Conservation (phyloP, 2,888 invertebrate species). For the Nemotelus nigrinus region DNA sequence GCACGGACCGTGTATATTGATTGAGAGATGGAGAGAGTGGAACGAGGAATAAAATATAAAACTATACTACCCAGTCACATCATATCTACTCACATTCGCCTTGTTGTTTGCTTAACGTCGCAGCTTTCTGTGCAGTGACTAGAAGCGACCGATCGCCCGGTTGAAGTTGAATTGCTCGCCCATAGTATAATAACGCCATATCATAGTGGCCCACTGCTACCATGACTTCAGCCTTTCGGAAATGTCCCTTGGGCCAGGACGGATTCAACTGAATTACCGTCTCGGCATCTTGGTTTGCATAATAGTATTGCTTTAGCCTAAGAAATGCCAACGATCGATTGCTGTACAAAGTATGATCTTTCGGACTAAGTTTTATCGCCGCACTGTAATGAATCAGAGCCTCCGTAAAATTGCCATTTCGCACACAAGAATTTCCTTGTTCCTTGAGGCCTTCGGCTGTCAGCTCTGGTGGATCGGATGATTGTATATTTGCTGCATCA, state of each 20-base stretch:
- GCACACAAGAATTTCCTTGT: slow-evolving; percentile 80
- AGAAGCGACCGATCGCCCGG: slow-evolving; percentile 73
- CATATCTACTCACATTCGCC: slow-evolving; percentile 66
- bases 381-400: slow-evolving; percentile 83
- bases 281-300: slow-evolving; percentile 81
- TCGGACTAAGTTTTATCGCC: slow-evolving; percentile 78
- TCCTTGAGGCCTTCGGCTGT: slow-evolving; percentile 65
- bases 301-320: slow-evolving; percentile 79
- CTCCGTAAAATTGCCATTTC: slow-evolving; percentile 76
- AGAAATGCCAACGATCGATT: slow-evolving; percentile 84
- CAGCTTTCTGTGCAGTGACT: slow-evolving; percentile 71
- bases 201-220: slow-evolving; percentile 73
- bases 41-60: too few species aligned
- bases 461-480: neutral
- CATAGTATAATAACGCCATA: slow-evolving; percentile 76
- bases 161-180: slow-evolving; percentile 73
- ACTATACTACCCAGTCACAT: neutral
- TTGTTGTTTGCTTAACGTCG: slow-evolving; percentile 70
- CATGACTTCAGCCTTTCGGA: slow-evolving; percentile 77
- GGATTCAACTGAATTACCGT: slow-evolving; percentile 79
- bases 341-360: slow-evolving; percentile 75
- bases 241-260: slow-evolving; percentile 83
- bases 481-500: neutral
- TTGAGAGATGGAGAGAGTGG: too few species aligned
- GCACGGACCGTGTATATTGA: too few species aligned